Evolutionary conservation across 2,113 vertebrate genomes (phyloP).

Genomic region (Chaetodon auriga): DNA sequence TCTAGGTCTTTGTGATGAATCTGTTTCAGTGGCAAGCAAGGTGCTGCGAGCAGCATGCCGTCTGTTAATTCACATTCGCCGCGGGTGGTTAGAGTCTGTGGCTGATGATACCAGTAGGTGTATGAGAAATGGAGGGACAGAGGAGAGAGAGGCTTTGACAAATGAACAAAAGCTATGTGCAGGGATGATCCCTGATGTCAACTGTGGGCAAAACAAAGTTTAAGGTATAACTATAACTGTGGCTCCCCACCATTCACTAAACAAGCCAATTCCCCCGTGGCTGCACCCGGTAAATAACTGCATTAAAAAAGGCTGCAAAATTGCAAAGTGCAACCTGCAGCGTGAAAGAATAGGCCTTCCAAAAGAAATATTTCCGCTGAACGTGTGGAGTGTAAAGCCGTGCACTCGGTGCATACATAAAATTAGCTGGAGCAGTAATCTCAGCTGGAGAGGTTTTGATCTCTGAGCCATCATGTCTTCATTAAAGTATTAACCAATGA

Average conservation of each 20-base stretch:
- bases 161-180: constrained; percentile 47
- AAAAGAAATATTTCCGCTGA: constrained; percentile 34
- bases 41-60: constrained; percentile 75
- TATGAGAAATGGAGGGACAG: constrained; percentile 58
- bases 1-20: constrained; percentile 81
- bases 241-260: constrained; percentile 3
- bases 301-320: not conserved
- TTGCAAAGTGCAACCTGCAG: constrained; percentile 26
- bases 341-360: constrained; percentile 9
- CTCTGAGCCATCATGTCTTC: constrained; percentile 63
- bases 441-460: constrained; percentile 64
- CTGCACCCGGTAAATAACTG: constrained; percentile 27
- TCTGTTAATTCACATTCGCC: constrained; percentile 83
- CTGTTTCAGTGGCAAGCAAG: constrained; percentile 77
- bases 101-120: constrained; percentile 74
- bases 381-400: constrained; percentile 36
- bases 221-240: constrained; percentile 14
- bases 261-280: constrained; percentile 7
- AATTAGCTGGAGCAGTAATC: constrained; percentile 66
- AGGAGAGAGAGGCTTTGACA: constrained; percentile 54
- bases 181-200: constrained; percentile 54
- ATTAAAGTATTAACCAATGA: constrained; percentile 75
- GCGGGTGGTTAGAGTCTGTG: constrained; percentile 71
- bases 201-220: constrained; percentile 39
- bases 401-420: constrained; percentile 37